A percentile compares a stretch with the other conserved stretches of the same genome.
These are phyloP conservation scores for Daubentonia madagascariensis DNA, from an alignment of 2,113 vertebrate species.

Conservation along the genomic window DNA sequence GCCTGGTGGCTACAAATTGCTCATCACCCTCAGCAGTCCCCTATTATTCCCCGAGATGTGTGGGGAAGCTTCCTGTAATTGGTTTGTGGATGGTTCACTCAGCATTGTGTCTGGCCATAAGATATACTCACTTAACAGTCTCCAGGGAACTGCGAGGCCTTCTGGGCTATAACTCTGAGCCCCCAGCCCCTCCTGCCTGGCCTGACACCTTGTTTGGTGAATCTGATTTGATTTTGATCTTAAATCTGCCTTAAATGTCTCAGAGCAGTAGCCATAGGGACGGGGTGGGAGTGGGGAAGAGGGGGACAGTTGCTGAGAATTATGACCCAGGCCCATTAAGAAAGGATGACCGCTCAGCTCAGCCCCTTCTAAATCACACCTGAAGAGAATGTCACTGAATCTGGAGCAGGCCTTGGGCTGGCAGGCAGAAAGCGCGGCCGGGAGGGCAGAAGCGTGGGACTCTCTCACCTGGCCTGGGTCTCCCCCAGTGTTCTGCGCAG, in stretches of 20 bases:
- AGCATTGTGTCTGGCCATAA: constrained; percentile 62
- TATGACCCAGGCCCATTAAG: constrained; percentile 18
- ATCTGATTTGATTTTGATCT: constrained; percentile 68
- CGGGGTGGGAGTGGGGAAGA: not conserved
- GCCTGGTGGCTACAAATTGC: not conserved
- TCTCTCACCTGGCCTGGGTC: not conserved
- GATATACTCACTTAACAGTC: constrained; percentile 67
- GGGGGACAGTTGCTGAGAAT: constrained; percentile 1
- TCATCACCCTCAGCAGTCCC: not conserved
- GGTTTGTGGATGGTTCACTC: constrained; percentile 57
- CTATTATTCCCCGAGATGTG: not conserved
- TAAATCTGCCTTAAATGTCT: constrained; percentile 65
- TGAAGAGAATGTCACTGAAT: not conserved
- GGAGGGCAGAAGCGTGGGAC: not conserved
- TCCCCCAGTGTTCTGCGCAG: rapidly evolving
- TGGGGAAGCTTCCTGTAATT: constrained; percentile 35
- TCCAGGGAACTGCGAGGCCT: constrained; percentile 51
- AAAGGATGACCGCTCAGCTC: not conserved
- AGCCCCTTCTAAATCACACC: constrained; percentile 42
- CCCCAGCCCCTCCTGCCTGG: constrained; percentile 16
- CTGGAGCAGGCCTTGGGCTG: not conserved
- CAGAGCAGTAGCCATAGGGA: not conserved
- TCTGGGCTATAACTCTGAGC: constrained; percentile 1
- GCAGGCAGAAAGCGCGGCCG: not conserved
- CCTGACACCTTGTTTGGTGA: constrained; percentile 62